Evolutionary conservation across 1,140 invertebrate species (phyloP), one percentile per base, ranked within the genome.

Genomic region (Lasioglossum baleicum): DNA sequence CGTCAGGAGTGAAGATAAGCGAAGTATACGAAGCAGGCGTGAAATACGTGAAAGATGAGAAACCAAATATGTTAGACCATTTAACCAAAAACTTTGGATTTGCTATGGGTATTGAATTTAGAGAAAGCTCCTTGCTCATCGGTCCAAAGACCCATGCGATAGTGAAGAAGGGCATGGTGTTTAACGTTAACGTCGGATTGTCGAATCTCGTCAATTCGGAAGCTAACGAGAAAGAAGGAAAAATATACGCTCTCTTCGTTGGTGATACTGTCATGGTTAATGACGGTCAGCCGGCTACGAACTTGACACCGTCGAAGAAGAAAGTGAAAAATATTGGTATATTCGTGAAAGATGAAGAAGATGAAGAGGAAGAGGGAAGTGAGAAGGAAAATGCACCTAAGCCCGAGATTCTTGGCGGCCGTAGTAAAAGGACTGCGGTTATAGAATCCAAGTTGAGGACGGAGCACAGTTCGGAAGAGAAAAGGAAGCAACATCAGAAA

Each of bases 71-170:
- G 83, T 92, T 97, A 0, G 97, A 99, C 82, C 98, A 98, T 92
- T 93, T 99, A 64, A 99, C 98, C 0, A 99, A 99, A 92, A 98
- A 95, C 85, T 97, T 99, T 93, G 98, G 98, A 92, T 96, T 99
- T 94, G 98, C 96, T 0, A 99, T 98, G 95, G 99, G 99, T 11
- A 97, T 99, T 88, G 99, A 99, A 92, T 99, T 99, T 92, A 95
- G 98, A 68, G 99, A 99, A 92, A 97, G 97, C 85, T 97, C 97
- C 0, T 94, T 99, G 53, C 94, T 98, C 0, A 97, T 99, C 88
- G 97, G 96, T 4, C 96, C 97, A 5, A 99, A 99, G 94, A 98
- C 96, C 61, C 95, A 94, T 35, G 95, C 95, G 4, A 87, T 95
- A n/a, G 95, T 96, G 0, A 97, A 96, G 87, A 99, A 99, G 92